Evolutionary conservation across 2,113 vertebrate species (phyloP).

Genomic region (Platycercus adscitus): DNA sequence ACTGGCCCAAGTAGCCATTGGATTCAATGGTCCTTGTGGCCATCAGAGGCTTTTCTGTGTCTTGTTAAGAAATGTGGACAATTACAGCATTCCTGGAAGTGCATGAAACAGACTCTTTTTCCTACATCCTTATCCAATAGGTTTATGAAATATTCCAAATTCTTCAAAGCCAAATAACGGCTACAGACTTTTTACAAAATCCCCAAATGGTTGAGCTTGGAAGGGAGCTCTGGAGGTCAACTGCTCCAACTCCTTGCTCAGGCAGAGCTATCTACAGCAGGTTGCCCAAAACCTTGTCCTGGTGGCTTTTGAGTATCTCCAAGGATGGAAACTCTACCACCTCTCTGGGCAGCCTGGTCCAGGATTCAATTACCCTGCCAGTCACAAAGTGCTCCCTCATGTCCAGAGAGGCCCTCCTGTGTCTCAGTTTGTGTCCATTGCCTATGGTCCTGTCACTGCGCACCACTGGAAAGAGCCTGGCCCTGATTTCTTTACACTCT

Average conservation of each 20-base stretch:
- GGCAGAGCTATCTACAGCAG: accelerated
- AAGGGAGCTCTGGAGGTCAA: background rate
- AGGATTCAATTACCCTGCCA: background rate
- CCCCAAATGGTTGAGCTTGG: accelerated
- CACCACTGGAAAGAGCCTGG: background rate
- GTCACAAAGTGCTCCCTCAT: background rate
- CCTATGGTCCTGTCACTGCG: background rate
- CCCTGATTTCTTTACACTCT: background rate
- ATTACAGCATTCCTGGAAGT: background rate
- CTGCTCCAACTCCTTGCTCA: background rate
- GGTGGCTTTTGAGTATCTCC: background rate
- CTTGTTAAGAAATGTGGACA: background rate
- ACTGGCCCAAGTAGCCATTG: background rate
- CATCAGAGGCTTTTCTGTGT: background rate
- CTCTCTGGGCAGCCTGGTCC: background rate
- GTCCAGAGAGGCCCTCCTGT: background rate
- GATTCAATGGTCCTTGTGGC: background rate
- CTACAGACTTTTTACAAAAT: background rate
- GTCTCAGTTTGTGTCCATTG: background rate
- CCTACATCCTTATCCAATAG: background rate
- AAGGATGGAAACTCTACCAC: background rate
- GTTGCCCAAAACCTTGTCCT: background rate
- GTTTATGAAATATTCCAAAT: background rate
- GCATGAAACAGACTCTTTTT: background rate
- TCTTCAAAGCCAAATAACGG: background rate